Conservation (phyloP, 2,888 invertebrate species). For the Ethmia dodecea region DNA sequence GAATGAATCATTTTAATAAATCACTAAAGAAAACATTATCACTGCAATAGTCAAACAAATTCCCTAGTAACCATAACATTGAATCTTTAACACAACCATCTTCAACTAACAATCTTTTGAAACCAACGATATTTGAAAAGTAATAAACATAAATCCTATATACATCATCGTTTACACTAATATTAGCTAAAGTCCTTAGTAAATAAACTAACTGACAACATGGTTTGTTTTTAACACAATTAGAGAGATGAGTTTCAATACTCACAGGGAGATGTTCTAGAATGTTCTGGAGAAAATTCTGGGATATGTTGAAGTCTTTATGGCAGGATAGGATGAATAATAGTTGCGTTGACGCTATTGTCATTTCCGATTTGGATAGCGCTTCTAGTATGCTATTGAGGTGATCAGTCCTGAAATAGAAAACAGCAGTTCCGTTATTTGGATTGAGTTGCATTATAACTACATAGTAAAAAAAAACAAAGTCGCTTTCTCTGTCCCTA, state of each 20-base stretch:
- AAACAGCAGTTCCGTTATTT: too few relatives aligned
- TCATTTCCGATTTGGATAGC: constrained; percentile 23
- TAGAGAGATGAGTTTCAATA: constrained; percentile 24
- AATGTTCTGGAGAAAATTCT: constrained; percentile 27
- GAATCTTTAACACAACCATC: constrained; percentile 26
- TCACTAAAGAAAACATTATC: constrained; percentile 29
- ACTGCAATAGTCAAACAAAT: constrained; percentile 36
- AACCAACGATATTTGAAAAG: constrained; percentile 26
- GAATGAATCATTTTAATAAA: constrained; percentile 16
- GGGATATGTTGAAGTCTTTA: constrained; percentile 28
- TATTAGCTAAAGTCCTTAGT: constrained; percentile 48
- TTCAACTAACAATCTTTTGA: constrained; percentile 27
- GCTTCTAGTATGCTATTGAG: constrained; percentile 30
- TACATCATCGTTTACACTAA: constrained; percentile 21
- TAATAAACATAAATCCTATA: constrained; percentile 27
- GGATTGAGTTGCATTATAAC: too few relatives aligned
- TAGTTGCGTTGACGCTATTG: constrained; percentile 28
- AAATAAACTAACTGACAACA: constrained; percentile 34
- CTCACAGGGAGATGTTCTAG: constrained; percentile 23
- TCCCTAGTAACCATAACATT: constrained; percentile 53
- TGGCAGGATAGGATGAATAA: constrained; percentile 54
- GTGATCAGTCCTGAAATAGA: constrained; percentile 40
- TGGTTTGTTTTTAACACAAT: constrained; percentile 11
- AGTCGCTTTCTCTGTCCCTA: too few relatives aligned
- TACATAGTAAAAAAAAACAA: too few relatives aligned